A percentile compares a stretch with the other conserved stretches of the same genome.
Conservation (phyloP, 2,888 invertebrate species). For the Amphipoea oculea region DNA sequence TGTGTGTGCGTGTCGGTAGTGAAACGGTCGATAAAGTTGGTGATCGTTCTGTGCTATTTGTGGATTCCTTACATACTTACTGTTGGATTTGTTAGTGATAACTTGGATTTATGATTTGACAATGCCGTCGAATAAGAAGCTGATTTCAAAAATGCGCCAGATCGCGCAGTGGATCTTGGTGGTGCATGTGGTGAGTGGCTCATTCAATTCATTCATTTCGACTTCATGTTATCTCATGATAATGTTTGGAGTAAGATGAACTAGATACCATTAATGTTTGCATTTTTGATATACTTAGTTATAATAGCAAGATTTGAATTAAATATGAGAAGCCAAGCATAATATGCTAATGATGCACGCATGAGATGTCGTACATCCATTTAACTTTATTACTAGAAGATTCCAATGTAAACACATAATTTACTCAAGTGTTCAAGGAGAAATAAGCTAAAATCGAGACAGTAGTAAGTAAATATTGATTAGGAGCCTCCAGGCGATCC, state of each 20-base stretch:
- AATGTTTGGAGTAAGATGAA: conserved; percentile 50
- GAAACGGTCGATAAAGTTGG: conserved; percentile 89
- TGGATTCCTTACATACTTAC: conserved; percentile 83
- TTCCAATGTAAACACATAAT: conserved; percentile 34
- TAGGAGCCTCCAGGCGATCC: conserved; percentile 74
- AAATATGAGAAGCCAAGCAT: conserved; percentile 23
- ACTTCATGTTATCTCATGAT: conserved; percentile 39
- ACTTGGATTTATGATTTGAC: conserved; percentile 75
- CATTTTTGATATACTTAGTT: neutral
- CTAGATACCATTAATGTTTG: conserved; percentile 10
- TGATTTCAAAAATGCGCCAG: conserved; percentile 86
- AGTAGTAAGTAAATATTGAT: conserved; percentile 81
- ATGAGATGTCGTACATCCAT: conserved; percentile 36
- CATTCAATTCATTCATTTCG: conserved; percentile 46
- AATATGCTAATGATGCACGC: conserved; percentile 43
- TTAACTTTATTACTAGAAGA: conserved; percentile 32
- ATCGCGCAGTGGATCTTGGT: conserved; percentile 87
- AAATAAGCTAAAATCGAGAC: conserved; percentile 68
- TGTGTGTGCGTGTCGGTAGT: conserved; percentile 88
- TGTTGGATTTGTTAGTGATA: conserved; percentile 70
- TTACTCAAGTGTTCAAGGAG: conserved; percentile 52
- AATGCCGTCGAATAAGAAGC: conserved; percentile 88
- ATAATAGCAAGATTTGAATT: conserved; percentile 9
- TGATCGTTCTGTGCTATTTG: conserved; percentile 86
- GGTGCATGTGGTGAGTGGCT: conserved; percentile 87